These are phyloP conservation scores for Tetrapedia diversipes DNA, from an alignment of 2,888 invertebrate species.

Conservation along the genomic window DNA sequence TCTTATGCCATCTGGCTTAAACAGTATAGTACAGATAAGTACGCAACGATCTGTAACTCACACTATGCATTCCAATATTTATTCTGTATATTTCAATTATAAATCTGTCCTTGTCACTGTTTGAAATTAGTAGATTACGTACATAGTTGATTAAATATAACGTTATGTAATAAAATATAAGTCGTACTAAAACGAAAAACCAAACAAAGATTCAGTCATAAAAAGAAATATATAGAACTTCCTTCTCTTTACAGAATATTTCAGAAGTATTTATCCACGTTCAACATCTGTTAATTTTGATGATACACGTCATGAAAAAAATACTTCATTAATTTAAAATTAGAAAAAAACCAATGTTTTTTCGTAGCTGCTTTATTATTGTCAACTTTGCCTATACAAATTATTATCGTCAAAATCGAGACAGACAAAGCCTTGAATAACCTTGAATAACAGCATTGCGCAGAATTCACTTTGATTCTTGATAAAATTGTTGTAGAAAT, in stretches of 20 bases:
- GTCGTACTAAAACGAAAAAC: too few species aligned
- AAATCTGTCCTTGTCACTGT: neutral
- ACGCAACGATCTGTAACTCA: neutral
- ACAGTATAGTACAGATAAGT: too few species aligned
- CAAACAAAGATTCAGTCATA: too few species aligned
- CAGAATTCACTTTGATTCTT: constrained; percentile 45
- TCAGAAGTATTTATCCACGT: too few species aligned
- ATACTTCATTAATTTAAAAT: neutral
- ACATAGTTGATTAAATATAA: neutral
- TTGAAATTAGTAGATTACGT: neutral
- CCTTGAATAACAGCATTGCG: constrained; percentile 39
- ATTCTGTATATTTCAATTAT: neutral
- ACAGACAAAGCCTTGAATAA: constrained; percentile 52
- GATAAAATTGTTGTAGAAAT: constrained; percentile 69
- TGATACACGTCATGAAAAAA: too few species aligned
- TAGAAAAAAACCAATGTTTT: constrained; percentile 6
- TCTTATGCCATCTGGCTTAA: too few species aligned
- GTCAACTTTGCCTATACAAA: constrained; percentile 7
- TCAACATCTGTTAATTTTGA: neutral
- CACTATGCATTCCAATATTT: neutral
- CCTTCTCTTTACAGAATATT: too few species aligned
- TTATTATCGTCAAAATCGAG: constrained; percentile 24
- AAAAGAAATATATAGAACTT: too few species aligned
- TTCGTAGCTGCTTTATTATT: neutral
- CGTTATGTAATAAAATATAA: neutral